Conservation (phyloP, 2,888 invertebrate genomes). For the Tenthredo notha region DNA sequence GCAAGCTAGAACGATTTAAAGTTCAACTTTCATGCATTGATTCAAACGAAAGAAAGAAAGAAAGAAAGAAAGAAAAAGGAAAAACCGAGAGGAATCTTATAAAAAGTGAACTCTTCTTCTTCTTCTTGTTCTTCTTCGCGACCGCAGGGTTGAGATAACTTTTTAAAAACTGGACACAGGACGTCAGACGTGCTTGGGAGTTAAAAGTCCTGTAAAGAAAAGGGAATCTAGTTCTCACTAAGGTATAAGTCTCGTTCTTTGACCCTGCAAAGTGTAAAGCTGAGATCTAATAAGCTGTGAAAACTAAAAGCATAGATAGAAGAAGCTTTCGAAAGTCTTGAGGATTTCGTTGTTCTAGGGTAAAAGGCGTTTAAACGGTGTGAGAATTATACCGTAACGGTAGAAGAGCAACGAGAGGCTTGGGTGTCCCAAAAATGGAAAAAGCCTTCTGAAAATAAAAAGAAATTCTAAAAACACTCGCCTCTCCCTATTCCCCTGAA, state of each 20-base stretch:
- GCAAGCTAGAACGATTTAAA: neutral
- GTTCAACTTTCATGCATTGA: neutral
- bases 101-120: neutral
- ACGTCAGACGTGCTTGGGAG: constrained; percentile 36
- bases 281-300: constrained; percentile 40
- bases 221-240: neutral
- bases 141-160: constrained; percentile 19
- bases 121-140: neutral
- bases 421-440: constrained; percentile 42
- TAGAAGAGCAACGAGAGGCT: constrained; percentile 12
- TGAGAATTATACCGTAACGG: constrained; percentile 38
- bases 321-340: neutral
- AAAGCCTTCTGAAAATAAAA: constrained; percentile 54
- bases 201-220: constrained; percentile 30
- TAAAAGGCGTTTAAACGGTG: constrained; percentile 29
- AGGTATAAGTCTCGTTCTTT: constrained; percentile 6
- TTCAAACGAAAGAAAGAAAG: neutral
- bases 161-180: constrained; percentile 46
- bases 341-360: neutral
- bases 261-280: neutral
- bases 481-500: constrained; percentile 71
- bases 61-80: neutral
- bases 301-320: neutral
- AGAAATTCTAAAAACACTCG: constrained; percentile 69
- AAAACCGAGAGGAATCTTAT: neutral